Base-by-base conservation (phyloP, 2,888 invertebrate genomes). In the Pammene aurita region DNA sequence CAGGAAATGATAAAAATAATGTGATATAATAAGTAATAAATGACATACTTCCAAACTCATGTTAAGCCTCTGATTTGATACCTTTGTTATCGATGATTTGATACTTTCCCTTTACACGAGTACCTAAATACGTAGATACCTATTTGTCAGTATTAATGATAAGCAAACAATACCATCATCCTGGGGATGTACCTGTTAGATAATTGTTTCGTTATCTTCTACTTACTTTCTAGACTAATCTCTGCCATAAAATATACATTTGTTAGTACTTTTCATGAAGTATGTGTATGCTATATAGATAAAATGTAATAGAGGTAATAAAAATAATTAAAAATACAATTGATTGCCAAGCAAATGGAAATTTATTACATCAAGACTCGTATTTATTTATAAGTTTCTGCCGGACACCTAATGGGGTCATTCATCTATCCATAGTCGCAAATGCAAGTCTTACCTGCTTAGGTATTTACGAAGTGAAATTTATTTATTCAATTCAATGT, bases 181-280 rank as follows among this genome's bases (percentile, higher is more conserved):
- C n/a, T 38, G 50, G 50, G 61, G 16, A 62, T 52, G 50, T 62
- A 62, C 50, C 61, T 62, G 18, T 52, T 38, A n/a, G 41, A 52
- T 50, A 48, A 38, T 62, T 52, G 6, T 52, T 42, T n/a, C 46
- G 35, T 9, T 62, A 62, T 62, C 62, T 62, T 61, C 35, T 16
- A 18, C 10, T 61, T 48, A 38, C 18, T 18, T 62, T 50, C 62
- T 41, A 62, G 50, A 11, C 62, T 62, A 62, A 52, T 62, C 62
- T 61, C 38, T 18, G 35, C 50, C 50, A 41, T 62, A 62, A 62
- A 62, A 62, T 50, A 50, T 18, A 54, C 54, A 46, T 14, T 46
- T n/a, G 46, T 14, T 14, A 7, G 46, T 54, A 26, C 26, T 26
- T 26, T 26, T 11, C 52, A 13, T 26, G 13, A 13, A 2, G 16